phyloP scores from a whole-genome alignment of 2,113 vertebrate genomes.

The Alaudala cheleensis region DNA sequence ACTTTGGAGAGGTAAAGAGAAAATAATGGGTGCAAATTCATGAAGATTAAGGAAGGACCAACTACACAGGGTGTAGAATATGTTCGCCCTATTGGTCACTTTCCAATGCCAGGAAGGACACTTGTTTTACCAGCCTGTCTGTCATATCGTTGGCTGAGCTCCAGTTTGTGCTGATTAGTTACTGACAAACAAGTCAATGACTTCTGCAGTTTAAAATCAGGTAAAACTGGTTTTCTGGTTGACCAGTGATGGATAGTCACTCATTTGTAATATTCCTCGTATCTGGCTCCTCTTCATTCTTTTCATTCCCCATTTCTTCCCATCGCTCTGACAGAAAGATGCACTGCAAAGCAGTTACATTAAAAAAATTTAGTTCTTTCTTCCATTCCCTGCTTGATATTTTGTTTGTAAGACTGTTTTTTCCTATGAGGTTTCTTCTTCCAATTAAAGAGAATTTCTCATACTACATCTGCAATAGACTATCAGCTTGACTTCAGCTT shows the following conservation, averaged over 20 bases:
- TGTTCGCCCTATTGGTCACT: not conserved
- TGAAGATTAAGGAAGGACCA: not conserved
- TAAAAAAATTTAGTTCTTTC: not conserved
- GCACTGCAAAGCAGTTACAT: not conserved
- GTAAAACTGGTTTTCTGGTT: not conserved
- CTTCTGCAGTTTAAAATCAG: not conserved
- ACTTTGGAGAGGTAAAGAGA: not conserved
- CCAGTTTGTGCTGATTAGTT: not conserved
- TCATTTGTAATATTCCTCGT: not conserved
- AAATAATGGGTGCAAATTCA: not conserved
- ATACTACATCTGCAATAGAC: not conserved
- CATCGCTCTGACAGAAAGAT: not conserved
- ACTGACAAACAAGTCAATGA: constrained; percentile 7
- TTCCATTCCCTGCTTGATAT: not conserved
- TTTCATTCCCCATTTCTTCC: constrained; percentile 3
- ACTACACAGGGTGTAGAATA: not conserved
- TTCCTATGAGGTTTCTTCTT: not conserved
- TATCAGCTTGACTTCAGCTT: not conserved
- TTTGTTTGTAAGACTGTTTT: not conserved
- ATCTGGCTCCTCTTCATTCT: not conserved
- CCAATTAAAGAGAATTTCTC: not conserved
- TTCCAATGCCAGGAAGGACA: not conserved
- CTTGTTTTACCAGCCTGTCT: not conserved
- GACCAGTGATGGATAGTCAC: not conserved
- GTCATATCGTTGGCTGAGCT: not conserved